These are phyloP conservation scores for Antedon mediterranea DNA, from an alignment of 53 echinoderm and acorn worm species.

Conservation along the genomic window DNA sequence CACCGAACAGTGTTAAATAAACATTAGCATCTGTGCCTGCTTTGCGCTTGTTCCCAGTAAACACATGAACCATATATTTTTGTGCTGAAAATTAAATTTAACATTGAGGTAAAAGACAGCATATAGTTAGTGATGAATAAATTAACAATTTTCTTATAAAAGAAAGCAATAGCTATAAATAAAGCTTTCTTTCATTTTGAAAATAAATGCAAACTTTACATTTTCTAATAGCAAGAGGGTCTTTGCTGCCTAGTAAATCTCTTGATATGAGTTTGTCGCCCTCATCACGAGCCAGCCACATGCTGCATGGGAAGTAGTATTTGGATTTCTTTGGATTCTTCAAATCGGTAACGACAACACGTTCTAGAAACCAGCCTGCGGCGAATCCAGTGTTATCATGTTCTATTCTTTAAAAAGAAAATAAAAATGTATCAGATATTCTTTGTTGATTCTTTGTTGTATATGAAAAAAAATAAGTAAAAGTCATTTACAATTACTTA, in stretches of 20 bases:
- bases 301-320: slow-evolving; percentile 90
- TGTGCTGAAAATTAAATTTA: slow-evolving; percentile 44
- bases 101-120: not conserved
- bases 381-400: slow-evolving; percentile 96
- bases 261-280: slow-evolving; percentile 65
- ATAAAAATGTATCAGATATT: not conserved
- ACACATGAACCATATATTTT: slow-evolving; percentile 82
- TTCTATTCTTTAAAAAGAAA: slow-evolving; percentile 55
- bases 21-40: slow-evolving; percentile 96
- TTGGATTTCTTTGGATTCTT: slow-evolving; percentile 85
- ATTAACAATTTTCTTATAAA: too few relatives aligned
- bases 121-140: too few relatives aligned
- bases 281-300: slow-evolving; percentile 93
- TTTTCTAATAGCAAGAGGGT: slow-evolving; percentile 73
- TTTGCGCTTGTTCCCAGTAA: slow-evolving; percentile 76
- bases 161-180: too few relatives aligned
- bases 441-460: too few relatives aligned
- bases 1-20: slow-evolving; percentile 81
- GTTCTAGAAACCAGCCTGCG: slow-evolving; percentile 88
- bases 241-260: slow-evolving; percentile 80
- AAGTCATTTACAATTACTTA: too few relatives aligned
- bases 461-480: too few relatives aligned
- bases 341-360: slow-evolving; percentile 85
- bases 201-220: slow-evolving; percentile 16
- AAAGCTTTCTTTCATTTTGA: too few relatives aligned